Percentiles rank a stretch among this genome's conserved stretches.
phyloP scores from a whole-genome alignment of 2,888 invertebrate species.

The Lobophora halterata region DNA sequence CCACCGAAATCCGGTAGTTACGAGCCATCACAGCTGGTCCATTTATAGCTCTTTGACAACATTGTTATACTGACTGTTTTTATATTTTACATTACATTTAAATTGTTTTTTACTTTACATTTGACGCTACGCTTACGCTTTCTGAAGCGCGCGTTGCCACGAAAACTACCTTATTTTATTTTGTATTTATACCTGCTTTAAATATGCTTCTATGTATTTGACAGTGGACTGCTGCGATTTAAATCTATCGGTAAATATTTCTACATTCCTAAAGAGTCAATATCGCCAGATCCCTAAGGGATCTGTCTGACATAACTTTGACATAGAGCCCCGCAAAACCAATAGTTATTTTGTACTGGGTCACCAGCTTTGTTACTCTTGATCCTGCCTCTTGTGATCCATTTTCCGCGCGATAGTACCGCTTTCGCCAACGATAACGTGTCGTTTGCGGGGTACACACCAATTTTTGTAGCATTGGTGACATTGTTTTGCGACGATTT shows the following conservation, averaged over 20 bases:
- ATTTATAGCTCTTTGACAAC: slow-evolving; percentile 37
- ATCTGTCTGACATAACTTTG: slow-evolving; percentile 10
- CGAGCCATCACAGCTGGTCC: slow-evolving; percentile 15
- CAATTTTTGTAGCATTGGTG: slow-evolving; percentile 3
- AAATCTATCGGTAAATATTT: too few relatives aligned
- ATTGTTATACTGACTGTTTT: background rate
- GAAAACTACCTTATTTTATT: too few relatives aligned
- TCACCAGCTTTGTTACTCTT: slow-evolving; percentile 31
- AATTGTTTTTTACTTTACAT: too few relatives aligned
- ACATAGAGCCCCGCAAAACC: slow-evolving; percentile 29
- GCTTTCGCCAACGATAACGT: slow-evolving; percentile 11
- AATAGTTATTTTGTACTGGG: slow-evolving; percentile 40
- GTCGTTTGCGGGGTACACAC: slow-evolving; percentile 16
- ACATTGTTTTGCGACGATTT: slow-evolving; percentile 3
- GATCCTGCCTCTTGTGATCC: slow-evolving; percentile 34
- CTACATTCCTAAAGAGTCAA: too few relatives aligned
- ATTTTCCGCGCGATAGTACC: slow-evolving; percentile 33
- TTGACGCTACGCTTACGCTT: too few relatives aligned
- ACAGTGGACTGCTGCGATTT: too few relatives aligned
- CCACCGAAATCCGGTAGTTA: slow-evolving; percentile 15
- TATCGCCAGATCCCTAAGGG: too few relatives aligned
- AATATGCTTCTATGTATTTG: too few relatives aligned
- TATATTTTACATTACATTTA: too few relatives aligned
- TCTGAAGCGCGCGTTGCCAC: too few relatives aligned
- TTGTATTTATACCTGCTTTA: too few relatives aligned